Evolutionary conservation across 2,888 invertebrate genomes (phyloP).

Genomic region (Ennomos quercinarius): DNA sequence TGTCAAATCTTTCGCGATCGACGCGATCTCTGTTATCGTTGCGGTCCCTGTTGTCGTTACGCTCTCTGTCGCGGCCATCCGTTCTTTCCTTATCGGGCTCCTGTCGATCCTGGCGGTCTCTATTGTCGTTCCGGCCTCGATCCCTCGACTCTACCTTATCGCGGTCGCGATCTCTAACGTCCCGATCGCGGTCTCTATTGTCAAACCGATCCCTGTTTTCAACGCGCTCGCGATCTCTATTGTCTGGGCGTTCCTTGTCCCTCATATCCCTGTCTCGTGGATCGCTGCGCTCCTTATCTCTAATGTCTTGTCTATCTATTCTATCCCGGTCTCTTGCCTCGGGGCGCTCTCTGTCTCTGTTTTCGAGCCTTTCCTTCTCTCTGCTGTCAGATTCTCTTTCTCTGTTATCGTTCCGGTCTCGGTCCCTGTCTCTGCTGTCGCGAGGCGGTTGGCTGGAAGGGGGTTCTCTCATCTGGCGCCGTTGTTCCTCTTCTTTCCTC

Average conservation of each 20-base stretch:
- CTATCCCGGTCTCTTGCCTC: conserved; percentile 71
- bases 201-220: conserved; percentile 39
- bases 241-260: conserved; percentile 48
- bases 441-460: conserved; percentile 59
- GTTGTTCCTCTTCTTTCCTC: conserved; percentile 95
- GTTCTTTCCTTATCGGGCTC: conserved; percentile 55
- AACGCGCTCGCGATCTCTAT: conserved; percentile 47
- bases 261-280: conserved; percentile 39
- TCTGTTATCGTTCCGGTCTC: conserved; percentile 65
- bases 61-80: conserved; percentile 65
- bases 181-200: conserved; percentile 47
- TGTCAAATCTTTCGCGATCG: conserved; percentile 60
- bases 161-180: conserved; percentile 53
- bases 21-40: conserved; percentile 47
- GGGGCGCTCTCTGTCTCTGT: conserved; percentile 55
- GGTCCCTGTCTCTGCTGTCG: conserved; percentile 57
- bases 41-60: conserved; percentile 63
- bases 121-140: conserved; percentile 54
- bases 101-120: conserved; percentile 44
- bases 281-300: conserved; percentile 49
- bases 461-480: conserved; percentile 83
- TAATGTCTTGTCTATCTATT: conserved; percentile 44
- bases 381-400: conserved; percentile 62
- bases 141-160: conserved; percentile 55
- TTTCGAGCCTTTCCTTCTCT: conserved; percentile 57